A percentile compares a stretch with the other conserved stretches of the same genome.
Evolutionary conservation across 2,113 vertebrate species (phyloP).

Genomic region (Erythrocercus mccallii): DNA sequence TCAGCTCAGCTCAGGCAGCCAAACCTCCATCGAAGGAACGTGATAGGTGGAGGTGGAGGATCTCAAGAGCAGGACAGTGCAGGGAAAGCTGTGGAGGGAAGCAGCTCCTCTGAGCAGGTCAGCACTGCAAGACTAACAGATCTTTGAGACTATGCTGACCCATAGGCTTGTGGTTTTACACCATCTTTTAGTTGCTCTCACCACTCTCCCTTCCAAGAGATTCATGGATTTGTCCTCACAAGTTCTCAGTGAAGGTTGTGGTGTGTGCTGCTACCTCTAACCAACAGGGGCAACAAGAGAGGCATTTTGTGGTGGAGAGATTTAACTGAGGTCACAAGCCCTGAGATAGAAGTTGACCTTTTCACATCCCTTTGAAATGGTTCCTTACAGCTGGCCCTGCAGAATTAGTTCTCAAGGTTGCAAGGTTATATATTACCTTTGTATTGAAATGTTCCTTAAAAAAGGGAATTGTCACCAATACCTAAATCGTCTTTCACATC

Average conservation of each 20-base stretch:
- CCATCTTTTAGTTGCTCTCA: not conserved
- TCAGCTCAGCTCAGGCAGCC: not conserved
- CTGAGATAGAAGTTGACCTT: not conserved
- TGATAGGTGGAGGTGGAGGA: not conserved
- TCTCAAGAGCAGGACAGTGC: not conserved
- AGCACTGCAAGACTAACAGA: not conserved
- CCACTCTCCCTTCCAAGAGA: not conserved
- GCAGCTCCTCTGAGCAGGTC: not conserved
- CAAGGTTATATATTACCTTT: not conserved
- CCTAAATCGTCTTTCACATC: not conserved
- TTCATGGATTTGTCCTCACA: not conserved
- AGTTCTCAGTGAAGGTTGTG: not conserved
- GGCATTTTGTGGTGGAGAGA: not conserved
- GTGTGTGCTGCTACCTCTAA: not conserved
- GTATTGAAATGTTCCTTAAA: not conserved
- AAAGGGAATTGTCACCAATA: not conserved
- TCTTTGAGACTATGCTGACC: not conserved
- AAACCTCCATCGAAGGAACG: not conserved
- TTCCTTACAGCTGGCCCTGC: not conserved
- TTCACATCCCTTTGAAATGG: not conserved
- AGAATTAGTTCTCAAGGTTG: not conserved
- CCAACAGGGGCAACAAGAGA: not conserved
- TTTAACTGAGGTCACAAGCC: not conserved
- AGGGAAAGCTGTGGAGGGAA: not conserved
- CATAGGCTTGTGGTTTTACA: not conserved